Percentiles rank a stretch among this genome's conserved stretches.
These are phyloP conservation scores for Entomobrya proxima DNA, from an alignment of 2,888 invertebrate genomes.

Conservation along the genomic window DNA sequence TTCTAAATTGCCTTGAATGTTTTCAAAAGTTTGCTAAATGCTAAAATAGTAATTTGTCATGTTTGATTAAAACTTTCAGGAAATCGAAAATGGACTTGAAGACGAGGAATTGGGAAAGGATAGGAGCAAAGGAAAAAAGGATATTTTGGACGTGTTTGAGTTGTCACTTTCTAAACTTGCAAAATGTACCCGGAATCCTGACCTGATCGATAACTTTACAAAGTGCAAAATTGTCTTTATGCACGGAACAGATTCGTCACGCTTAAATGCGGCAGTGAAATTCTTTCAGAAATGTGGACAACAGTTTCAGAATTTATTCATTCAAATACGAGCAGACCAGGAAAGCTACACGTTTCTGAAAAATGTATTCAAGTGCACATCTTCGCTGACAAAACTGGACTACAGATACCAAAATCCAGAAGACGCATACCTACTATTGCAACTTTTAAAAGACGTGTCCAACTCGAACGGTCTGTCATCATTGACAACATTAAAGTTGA, in stretches of 20 bases:
- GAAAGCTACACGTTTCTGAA: slow-evolving; percentile 6
- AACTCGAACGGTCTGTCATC: background rate
- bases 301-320: slow-evolving; percentile 29
- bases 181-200: slow-evolving; percentile 12
- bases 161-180: background rate
- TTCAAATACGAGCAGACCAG: background rate
- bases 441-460: background rate
- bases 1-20: too few species aligned
- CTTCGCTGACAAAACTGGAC: slow-evolving; percentile 43
- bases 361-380: slow-evolving; percentile 35
- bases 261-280: background rate
- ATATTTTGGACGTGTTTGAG: slow-evolving; percentile 44
- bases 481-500: slow-evolving; percentile 37
- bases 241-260: slow-evolving; percentile 20
- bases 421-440: slow-evolving; percentile 42
- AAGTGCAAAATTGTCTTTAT: slow-evolving; percentile 31
- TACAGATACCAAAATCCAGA: slow-evolving; percentile 47
- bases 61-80: background rate
- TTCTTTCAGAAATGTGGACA: slow-evolving; percentile 51
- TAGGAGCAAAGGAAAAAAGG: background rate
- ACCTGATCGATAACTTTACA: slow-evolving; percentile 21
- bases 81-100: slow-evolving; percentile 5
- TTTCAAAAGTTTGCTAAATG: background rate
- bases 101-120: background rate
- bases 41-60: background rate